Base-by-base conservation (phyloP, 2,888 invertebrate species). In the Luffia ferchaultella region DNA sequence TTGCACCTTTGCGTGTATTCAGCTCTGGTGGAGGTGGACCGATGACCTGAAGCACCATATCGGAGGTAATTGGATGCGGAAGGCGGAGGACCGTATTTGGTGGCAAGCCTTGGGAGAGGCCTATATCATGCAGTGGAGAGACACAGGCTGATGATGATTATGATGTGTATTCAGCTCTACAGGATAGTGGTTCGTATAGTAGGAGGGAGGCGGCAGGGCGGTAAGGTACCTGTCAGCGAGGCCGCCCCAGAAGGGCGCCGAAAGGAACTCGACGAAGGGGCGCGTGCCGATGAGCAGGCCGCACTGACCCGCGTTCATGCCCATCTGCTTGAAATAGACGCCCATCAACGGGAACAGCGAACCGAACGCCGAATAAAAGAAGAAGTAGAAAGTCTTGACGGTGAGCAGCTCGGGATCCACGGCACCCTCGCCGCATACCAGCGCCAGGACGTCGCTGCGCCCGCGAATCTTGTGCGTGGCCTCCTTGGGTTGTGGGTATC, bases 291-390 rank as follows among this genome's bases (percentile, higher is more conserved):
- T 94, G n/a, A 96, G 86, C 51, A 95, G 85, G 3, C 97, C 97
- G 66, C 96, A 95, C 72, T 98, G 97, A 16, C 93, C 93, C 1
- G 98, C 95, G 77, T 97, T 98, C 97, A 99, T 97, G 53, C 97
- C 97, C 91, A 98, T 93, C 85, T 98, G 98, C 84, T 99, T 99
- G 87, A 99, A 99, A 83, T 98, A 99, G 45, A 99, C 96, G 41
- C 97, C 98, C 92, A 99, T 95, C 54, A 99, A 85, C 0, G 99
- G 99, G 71, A 98, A 99, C 16, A 99, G 87, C 1, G 97, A 97
- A 3, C 99, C 99, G 72, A 99, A 99, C 1, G 98, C 98, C 43
- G 98, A 96, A 78, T 98, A 99, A 85, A 98, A 99, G 87, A 98
- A 98, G 83, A 99, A 98, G 76, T 99, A 99, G 80, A 99, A 99